phyloP scores from a whole-genome alignment of 2,113 vertebrate genomes.

The Deroptyus accipitrinus region DNA sequence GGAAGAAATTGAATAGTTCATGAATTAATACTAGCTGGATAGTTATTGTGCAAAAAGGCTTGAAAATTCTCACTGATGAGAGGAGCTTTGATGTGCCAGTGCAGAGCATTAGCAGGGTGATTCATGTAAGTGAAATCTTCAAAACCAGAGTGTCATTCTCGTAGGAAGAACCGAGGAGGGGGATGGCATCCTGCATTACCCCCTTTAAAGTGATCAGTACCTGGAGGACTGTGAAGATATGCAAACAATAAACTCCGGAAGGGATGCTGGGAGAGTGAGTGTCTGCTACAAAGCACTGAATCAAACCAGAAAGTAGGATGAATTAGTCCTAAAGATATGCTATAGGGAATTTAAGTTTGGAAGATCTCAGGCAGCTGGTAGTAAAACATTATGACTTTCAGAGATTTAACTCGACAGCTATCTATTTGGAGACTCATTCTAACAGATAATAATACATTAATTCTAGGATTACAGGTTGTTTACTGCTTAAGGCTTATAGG shows the following conservation, averaged over 20 bases:
- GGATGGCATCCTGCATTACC: background rate
- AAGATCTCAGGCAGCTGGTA: background rate
- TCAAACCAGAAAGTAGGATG: background rate
- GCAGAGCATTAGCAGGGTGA: background rate
- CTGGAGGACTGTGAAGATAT: background rate
- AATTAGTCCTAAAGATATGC: conserved; percentile 3
- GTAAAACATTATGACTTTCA: background rate
- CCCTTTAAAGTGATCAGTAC: background rate
- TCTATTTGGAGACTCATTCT: background rate
- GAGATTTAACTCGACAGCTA: background rate
- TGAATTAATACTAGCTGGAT: background rate
- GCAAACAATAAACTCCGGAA: background rate
- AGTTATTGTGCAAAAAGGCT: background rate
- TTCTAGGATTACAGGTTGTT: background rate
- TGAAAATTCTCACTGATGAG: background rate
- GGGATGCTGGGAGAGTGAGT: background rate
- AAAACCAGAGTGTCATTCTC: background rate
- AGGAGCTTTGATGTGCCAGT: background rate
- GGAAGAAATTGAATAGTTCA: background rate
- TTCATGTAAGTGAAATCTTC: background rate
- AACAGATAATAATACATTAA: background rate
- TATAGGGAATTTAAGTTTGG: background rate
- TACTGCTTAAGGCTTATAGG: background rate
- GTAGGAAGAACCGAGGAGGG: background rate
- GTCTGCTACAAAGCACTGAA: background rate